phyloP scores from a whole-genome alignment of 2,797 vertebrate species.

The Darevskia mixta region DNA sequence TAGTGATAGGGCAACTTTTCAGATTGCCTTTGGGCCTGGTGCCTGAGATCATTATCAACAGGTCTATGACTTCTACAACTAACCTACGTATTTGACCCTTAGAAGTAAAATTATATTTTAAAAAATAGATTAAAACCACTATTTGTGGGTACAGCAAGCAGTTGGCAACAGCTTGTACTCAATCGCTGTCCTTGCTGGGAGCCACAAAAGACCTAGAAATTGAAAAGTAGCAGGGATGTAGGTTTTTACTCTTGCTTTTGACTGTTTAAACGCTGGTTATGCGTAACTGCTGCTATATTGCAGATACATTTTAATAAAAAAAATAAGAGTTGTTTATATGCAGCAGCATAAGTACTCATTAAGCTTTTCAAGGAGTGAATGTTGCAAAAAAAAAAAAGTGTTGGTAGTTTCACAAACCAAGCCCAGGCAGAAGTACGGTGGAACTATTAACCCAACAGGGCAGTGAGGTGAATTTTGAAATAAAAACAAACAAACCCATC shows the following conservation, averaged over 20 bases:
- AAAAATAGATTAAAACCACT: background rate
- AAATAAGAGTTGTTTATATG: background rate
- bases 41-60: background rate
- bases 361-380: background rate
- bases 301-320: background rate
- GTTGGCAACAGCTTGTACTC: background rate
- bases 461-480: constrained; percentile 20
- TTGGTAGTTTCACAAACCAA: constrained; percentile 6
- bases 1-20: background rate
- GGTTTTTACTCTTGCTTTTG: background rate
- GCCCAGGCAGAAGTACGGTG: background rate
- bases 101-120: background rate
- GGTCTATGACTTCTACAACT: background rate
- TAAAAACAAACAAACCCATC: constrained; percentile 42
- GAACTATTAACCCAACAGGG: background rate
- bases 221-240: background rate
- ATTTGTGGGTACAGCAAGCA: background rate
- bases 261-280: background rate
- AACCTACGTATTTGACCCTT: background rate
- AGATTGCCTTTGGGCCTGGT: background rate
- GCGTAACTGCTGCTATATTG: background rate
- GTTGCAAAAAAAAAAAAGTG: background rate
- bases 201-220: background rate
- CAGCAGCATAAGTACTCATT: background rate
- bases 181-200: background rate